phyloP scores from a whole-genome alignment of 2,888 invertebrate species.

The Drosophila histrio region DNA sequence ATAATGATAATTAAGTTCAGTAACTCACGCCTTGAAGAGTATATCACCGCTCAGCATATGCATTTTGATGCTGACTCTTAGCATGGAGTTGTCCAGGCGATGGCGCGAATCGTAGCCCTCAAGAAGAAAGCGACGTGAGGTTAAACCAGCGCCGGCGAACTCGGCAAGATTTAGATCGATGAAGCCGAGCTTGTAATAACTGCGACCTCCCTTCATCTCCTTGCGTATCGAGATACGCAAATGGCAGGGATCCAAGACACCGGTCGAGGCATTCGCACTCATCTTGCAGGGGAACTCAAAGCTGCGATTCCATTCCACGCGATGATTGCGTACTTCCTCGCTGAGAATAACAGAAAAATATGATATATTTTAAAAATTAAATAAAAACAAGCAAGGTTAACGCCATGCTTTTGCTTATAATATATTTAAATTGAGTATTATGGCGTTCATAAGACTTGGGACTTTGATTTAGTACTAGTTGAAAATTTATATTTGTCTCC shows the following conservation, averaged over 20 bases:
- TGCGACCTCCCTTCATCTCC: slow-evolving; percentile 89
- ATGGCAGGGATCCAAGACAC: slow-evolving; percentile 96
- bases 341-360: slow-evolving; percentile 85
- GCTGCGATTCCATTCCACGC: slow-evolving; percentile 95
- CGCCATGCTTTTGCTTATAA: too few relatives aligned
- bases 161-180: slow-evolving; percentile 98
- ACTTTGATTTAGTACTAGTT: too few relatives aligned
- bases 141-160: slow-evolving; percentile 96
- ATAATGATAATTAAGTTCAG: too few relatives aligned
- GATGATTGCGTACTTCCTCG: slow-evolving; percentile 96
- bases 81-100: slow-evolving; percentile 98
- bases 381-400: too few relatives aligned
- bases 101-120: slow-evolving; percentile 97
- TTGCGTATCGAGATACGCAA: slow-evolving; percentile 97
- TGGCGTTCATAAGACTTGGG: too few relatives aligned
- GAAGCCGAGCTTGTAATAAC: slow-evolving; percentile 96
- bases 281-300: slow-evolving; percentile 98
- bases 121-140: slow-evolving; percentile 93
- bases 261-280: slow-evolving; percentile 97
- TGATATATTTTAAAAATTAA: too few relatives aligned
- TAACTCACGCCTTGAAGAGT: slow-evolving; percentile 97
- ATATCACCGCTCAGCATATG: slow-evolving; percentile 98
- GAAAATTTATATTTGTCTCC: too few relatives aligned
- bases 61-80: slow-evolving; percentile 95
- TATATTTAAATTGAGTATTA: too few relatives aligned